Conservation (phyloP, 2,797 vertebrate genomes). For the Peromyscus aztecus region DNA sequence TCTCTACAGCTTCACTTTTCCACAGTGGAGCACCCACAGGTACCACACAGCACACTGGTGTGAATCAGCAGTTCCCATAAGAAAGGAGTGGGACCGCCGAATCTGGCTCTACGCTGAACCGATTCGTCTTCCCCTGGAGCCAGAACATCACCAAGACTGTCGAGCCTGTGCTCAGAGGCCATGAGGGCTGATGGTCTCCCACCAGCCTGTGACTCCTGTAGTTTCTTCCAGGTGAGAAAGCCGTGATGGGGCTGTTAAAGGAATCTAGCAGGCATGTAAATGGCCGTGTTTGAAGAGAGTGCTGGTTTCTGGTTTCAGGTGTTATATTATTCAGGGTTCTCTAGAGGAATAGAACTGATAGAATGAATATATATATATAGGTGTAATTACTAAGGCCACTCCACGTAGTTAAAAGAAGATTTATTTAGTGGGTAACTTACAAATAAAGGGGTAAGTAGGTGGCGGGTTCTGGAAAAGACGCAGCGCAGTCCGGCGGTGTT, state of each 20-base stretch:
- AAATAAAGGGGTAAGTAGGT: too few species aligned
- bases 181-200: neutral
- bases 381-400: too few species aligned
- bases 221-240: neutral
- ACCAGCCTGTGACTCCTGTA: neutral
- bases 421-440: too few species aligned
- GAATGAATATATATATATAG: neutral
- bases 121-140: rapidly evolving
- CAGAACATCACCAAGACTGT: neutral
- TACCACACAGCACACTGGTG: neutral
- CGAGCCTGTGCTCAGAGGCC: neutral
- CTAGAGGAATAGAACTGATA: neutral
- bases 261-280: neutral
- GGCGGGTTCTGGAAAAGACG: too few species aligned
- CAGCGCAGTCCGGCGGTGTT: too few species aligned
- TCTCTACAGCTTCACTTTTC: neutral
- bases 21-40: neutral
- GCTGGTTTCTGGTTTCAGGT: neutral
- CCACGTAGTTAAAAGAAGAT: too few species aligned
- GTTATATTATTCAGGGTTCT: neutral
- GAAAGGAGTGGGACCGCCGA: neutral
- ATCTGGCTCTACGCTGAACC: neutral
- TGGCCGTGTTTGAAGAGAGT: neutral
- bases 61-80: neutral
- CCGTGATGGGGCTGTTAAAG: neutral